Evolutionary conservation across 2,888 invertebrate species (phyloP), one percentile per base, ranked within the genome.

Genomic region (Dilophus febrilis): DNA sequence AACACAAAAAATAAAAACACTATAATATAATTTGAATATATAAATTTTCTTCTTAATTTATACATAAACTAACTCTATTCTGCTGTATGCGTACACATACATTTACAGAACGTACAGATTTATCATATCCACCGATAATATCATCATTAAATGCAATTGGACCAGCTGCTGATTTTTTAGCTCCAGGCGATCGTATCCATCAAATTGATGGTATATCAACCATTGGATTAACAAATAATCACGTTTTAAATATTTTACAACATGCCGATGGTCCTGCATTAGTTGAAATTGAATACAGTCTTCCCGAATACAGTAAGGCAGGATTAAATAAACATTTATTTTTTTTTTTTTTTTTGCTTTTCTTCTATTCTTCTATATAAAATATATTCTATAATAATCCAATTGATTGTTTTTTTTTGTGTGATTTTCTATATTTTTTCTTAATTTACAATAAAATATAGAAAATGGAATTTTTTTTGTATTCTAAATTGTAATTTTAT

Each of bases 151-250:
- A 57, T 50, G 55, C 61, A 45, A 49, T 61, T 48, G 62, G 62
- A 44, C 59, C 61, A 49, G 63, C 61, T 35, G 76, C 79, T n/a
- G 85, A 86, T 58, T 74, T 77, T 29, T 61, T 86, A 47, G 74
- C 78, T 43, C 78, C 83, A 4, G 85, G 84, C 27, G 85, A 86
- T 64, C 70, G 76, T 49, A 74, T 87, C 46, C 71, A 81, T 58
- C 78, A 82, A 53, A 77, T 87, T 50, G 86, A 86, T 62, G 84
- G 84, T 17, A 79, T 83, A 49, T 75, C 77, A 38, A 83, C 84
- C 1, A 70, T 73, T 11, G 68, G 75, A 40, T 71, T 86, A 52
- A 74, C 76, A 42, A 81, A 84, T 54, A 79, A 82, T 47, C 83
- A 86, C 55, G 79, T 85, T 27, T 68, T 79, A 47, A 59, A 51